Conservation (phyloP, 1,140 invertebrate species). For the Euwallacea similis region DNA sequence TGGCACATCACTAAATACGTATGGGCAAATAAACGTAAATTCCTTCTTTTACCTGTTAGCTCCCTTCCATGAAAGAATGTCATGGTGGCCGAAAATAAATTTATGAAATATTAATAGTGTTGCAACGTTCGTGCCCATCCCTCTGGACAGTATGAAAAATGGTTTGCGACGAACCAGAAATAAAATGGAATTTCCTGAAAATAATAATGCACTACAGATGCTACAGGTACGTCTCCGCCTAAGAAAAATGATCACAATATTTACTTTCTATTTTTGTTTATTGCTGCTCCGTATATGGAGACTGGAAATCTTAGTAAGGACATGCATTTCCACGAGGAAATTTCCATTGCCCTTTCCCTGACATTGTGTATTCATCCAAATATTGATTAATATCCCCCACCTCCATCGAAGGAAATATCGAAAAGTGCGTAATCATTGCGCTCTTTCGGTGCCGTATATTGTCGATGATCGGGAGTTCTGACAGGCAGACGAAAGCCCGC, state of each 20-base stretch:
- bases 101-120: constrained; percentile 39
- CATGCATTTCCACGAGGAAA: not conserved
- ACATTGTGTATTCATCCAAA: not conserved
- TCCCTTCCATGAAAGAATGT: constrained; percentile 15
- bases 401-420: constrained; percentile 30
- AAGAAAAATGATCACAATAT: constrained; percentile 34
- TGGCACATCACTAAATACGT: not conserved
- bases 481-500: constrained; percentile 52
- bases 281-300: too few species aligned
- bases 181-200: constrained; percentile 40
- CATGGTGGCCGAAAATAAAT: constrained; percentile 33
- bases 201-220: constrained; percentile 38
- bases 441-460: constrained; percentile 47
- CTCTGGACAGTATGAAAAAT: constrained; percentile 38
- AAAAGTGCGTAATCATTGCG: constrained; percentile 46
- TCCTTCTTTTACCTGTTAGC: constrained; percentile 9
- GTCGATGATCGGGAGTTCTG: constrained; percentile 51
- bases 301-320: too few species aligned
- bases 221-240: constrained; percentile 34
- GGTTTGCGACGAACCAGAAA: constrained; percentile 33
- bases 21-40: not conserved
- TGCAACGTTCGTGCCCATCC: constrained; percentile 31
- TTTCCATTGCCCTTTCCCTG: not conserved
- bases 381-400: not conserved
- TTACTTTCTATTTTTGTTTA: constrained; percentile 22